phyloP scores from a whole-genome alignment of 2,113 vertebrate genomes.

The Pachypanchax playfairii region DNA sequence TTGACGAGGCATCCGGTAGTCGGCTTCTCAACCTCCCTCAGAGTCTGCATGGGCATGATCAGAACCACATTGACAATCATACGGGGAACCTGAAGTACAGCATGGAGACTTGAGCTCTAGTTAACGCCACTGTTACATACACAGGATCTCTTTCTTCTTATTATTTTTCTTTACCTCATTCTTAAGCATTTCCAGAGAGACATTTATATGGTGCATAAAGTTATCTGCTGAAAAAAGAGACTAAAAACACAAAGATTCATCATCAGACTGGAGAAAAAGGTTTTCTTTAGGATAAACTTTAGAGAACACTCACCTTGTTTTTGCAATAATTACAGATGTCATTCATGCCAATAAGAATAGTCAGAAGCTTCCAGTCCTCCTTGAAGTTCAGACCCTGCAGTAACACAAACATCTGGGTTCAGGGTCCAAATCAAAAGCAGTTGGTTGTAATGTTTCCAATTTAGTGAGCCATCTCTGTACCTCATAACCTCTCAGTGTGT shows the following conservation, averaged over 20 bases:
- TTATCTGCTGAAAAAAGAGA: constrained; percentile 80
- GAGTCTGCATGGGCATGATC: constrained; percentile 77
- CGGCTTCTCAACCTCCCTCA: constrained; percentile 80
- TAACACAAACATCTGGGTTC: not conserved
- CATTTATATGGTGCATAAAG: constrained; percentile 79
- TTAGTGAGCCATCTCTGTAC: constrained; percentile 43
- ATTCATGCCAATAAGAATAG: constrained; percentile 84
- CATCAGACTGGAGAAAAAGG: not conserved
- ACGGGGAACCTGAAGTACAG: constrained; percentile 76
- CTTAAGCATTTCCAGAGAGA: constrained; percentile 82
- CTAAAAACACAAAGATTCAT: constrained; percentile 47
- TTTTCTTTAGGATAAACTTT: not conserved
- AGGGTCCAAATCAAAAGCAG: not conserved
- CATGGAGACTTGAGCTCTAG: not conserved
- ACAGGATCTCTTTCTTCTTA: fast-evolving
- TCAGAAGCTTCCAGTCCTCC: constrained; percentile 84
- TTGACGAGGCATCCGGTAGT: constrained; percentile 81
- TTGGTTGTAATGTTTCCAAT: not conserved
- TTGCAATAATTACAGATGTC: constrained; percentile 87
- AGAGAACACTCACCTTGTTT: constrained; percentile 72
- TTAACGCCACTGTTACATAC: not conserved
- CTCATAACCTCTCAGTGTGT: constrained; percentile 77
- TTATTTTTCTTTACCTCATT: constrained; percentile 73
- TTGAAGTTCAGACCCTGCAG: constrained; percentile 77
- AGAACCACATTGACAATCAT: constrained; percentile 84